Conservation (phyloP, 2,888 invertebrate species). For the Diplolepis rosae region DNA sequence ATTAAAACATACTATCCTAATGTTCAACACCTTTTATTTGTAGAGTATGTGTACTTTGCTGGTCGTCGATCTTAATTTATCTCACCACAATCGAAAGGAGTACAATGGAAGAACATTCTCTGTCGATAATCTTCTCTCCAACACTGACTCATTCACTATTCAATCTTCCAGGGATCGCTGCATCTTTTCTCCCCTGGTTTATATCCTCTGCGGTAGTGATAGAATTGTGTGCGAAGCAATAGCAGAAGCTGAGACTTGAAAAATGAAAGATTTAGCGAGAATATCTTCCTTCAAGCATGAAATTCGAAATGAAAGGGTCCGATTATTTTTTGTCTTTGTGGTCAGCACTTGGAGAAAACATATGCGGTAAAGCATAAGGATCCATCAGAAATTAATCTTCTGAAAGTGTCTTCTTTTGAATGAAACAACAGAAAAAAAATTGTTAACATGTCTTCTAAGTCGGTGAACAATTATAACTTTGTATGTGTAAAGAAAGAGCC, state of each 20-base stretch:
- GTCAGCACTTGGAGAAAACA: conserved; percentile 4
- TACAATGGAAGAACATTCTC: conserved; percentile 29
- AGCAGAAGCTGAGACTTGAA: conserved; percentile 24
- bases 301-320: conserved; percentile 22
- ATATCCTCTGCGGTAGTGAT: conserved; percentile 25
- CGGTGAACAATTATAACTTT: not conserved
- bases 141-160: conserved; percentile 32
- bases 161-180: conserved; percentile 32
- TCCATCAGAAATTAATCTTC: conserved; percentile 7
- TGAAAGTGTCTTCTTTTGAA: not conserved
- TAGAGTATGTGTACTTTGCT: conserved; percentile 22
- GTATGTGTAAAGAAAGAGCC: not conserved
- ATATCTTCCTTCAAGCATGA: conserved; percentile 25
- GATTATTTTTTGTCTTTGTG: conserved; percentile 23
- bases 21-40: not conserved
- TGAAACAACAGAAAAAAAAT: not conserved
- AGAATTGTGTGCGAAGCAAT: conserved; percentile 25
- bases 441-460: not conserved
- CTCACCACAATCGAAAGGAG: conserved; percentile 22
- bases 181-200: conserved; percentile 34
- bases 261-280: conserved; percentile 27
- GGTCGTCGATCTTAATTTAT: conserved; percentile 29
- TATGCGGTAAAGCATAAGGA: conserved; percentile 4
- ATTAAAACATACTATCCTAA: conserved; percentile 1
- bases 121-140: conserved; percentile 25